Percentiles rank a stretch among this genome's conserved stretches.
Evolutionary conservation across 2,113 vertebrate genomes (phyloP).

Genomic region (Pygathrix nemaeus): DNA sequence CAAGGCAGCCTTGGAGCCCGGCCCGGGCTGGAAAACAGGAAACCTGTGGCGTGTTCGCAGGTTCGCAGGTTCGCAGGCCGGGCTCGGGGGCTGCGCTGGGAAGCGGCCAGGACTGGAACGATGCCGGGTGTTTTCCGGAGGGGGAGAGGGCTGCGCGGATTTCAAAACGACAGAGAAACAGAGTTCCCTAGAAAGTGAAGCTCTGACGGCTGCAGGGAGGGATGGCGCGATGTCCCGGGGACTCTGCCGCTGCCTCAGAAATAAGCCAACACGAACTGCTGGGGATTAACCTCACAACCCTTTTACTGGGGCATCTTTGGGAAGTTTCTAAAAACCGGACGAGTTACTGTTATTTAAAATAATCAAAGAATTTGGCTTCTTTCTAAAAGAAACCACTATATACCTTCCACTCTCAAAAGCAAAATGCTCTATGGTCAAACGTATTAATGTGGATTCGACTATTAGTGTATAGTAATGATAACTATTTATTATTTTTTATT

Average conservation of each 20-base stretch:
- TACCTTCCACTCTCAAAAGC: fast-evolving
- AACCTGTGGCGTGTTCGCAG: not conserved
- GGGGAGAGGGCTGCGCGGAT: not conserved
- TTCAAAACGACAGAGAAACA: not conserved
- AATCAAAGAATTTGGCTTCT: not conserved
- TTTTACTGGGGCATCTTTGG: not conserved
- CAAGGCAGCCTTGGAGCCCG: not conserved
- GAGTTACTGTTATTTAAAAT: not conserved
- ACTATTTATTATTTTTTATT: not conserved
- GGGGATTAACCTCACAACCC: not conserved
- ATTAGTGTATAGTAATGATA: not conserved
- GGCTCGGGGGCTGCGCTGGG: not conserved
- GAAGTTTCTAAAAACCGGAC: not conserved
- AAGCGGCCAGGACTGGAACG: not conserved
- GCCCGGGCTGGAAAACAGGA: not conserved
- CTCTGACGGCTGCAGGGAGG: not conserved
- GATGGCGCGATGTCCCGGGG: not conserved
- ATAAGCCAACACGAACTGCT: fast-evolving
- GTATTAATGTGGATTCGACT: too few relatives aligned
- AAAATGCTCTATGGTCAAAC: too few relatives aligned
- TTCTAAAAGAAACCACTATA: not conserved
- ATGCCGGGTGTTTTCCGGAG: not conserved
- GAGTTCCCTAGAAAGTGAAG: fast-evolving
- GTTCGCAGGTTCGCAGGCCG: too few relatives aligned
- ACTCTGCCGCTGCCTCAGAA: not conserved